phyloP scores from a whole-genome alignment of 1,140 invertebrate genomes.

The Aricia agestis region DNA sequence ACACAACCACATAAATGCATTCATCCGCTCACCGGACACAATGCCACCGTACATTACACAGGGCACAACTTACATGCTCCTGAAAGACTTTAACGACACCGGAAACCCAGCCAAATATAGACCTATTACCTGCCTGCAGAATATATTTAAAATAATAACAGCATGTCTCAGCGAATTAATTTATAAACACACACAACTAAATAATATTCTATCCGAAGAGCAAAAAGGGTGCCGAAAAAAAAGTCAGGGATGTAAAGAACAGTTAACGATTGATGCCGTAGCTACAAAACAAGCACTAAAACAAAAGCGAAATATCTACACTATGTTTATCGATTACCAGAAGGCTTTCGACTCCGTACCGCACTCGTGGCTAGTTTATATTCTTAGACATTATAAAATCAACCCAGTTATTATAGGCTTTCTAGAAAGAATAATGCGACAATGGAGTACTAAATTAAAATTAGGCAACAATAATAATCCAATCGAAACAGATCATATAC shows the following conservation, averaged over 20 bases:
- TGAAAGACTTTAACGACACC: conserved; percentile 14
- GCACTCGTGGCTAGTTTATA: conserved; percentile 13
- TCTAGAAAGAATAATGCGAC: conserved; percentile 5
- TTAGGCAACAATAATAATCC: conserved; percentile 2
- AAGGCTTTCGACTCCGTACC: conserved; percentile 22
- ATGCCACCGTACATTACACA: conserved; percentile 21
- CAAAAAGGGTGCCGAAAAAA: conserved; percentile 22
- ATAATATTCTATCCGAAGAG: conserved; percentile 17
- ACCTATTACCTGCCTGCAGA: conserved; percentile 26
- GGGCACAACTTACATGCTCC: conserved; percentile 27
- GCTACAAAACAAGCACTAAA: conserved; percentile 11
- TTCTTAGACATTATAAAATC: conserved; percentile 22
- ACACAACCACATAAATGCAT: conserved; percentile 22
- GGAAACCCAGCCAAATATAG: conserved; percentile 23
- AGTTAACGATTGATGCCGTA: no score
- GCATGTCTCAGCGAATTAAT: conserved; percentile 18
- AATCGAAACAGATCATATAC: conserved; percentile 16
- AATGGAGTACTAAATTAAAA: conserved; percentile 15
- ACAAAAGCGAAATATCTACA: conserved; percentile 20
- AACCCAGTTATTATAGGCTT: conserved; percentile 19
- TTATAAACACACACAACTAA: conserved; percentile 16
- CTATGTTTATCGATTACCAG: conserved; percentile 22
- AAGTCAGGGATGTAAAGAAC: conserved; percentile 12
- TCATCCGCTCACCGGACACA: conserved; percentile 10
- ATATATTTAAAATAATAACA: conserved; percentile 27